Percentiles rank a stretch among this genome's conserved stretches.
phyloP scores from a whole-genome alignment of 2,113 vertebrate genomes.

The Strix uralensis region DNA sequence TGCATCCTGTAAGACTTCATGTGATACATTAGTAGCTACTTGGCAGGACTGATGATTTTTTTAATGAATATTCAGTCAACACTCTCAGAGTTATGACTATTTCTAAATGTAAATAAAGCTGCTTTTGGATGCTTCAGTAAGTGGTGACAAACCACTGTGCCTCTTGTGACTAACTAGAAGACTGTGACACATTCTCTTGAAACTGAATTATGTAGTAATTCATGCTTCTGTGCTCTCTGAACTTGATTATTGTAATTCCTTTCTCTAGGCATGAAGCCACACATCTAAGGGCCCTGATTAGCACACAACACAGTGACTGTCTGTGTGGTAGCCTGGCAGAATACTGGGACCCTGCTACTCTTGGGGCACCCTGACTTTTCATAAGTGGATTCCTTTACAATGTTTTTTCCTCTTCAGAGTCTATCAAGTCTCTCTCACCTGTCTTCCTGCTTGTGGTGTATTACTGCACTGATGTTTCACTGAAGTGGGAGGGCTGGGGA shows the following conservation, averaged over 20 bases:
- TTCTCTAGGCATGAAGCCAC: not conserved
- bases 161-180: not conserved
- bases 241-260: not conserved
- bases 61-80: not conserved
- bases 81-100: not conserved
- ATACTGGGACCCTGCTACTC: not conserved
- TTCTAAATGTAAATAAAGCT: not conserved
- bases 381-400: not conserved
- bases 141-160: not conserved
- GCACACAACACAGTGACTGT: not conserved
- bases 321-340: not conserved
- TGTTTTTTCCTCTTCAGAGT: not conserved
- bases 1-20: not conserved
- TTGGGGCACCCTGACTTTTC: not conserved
- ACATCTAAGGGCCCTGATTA: not conserved
- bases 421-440: not conserved
- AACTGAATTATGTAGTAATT: not conserved
- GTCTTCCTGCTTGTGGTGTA: not conserved
- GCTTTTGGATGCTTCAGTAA: not conserved
- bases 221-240: not conserved
- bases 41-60: not conserved
- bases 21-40: not conserved
- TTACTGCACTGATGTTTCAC: not conserved
- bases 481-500: not conserved
- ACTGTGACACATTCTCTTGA: not conserved